Evolutionary conservation across 1,140 invertebrate species (phyloP).

Genomic region (Trypoxylus dichotomus): DNA sequence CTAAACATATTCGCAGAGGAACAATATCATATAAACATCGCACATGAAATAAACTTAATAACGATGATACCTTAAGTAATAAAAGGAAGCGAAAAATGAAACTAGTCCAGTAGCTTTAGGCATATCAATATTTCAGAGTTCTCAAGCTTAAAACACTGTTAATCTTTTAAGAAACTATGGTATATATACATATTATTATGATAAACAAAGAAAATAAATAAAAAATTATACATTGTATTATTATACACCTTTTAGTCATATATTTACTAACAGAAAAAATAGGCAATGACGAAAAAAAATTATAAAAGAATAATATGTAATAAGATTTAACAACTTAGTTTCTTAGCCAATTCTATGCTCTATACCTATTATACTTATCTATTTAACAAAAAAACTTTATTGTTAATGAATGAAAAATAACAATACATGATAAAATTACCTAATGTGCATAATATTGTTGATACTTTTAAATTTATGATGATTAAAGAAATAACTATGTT

Average conservation of each 20-base stretch:
- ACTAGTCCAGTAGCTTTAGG: conserved; percentile 36
- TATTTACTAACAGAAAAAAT: neutral
- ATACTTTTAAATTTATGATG: conserved; percentile 26
- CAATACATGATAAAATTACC: conserved; percentile 13
- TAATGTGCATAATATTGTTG: conserved; percentile 25
- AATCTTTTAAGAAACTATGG: conserved; percentile 28
- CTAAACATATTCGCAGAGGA: neutral
- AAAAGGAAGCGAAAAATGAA: conserved; percentile 27
- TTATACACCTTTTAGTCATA: conserved; percentile 26
- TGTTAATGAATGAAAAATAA: conserved; percentile 18
- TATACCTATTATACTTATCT: conserved; percentile 22
- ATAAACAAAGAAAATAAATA: neutral
- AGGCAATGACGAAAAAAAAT: neutral
- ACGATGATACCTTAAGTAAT: conserved; percentile 14
- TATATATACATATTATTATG: conserved; percentile 20
- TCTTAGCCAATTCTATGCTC: conserved; percentile 19
- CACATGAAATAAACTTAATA: neutral
- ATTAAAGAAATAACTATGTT: conserved; percentile 23
- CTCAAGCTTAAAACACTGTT: conserved; percentile 26
- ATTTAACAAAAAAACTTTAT: conserved; percentile 4
- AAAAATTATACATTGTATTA: conserved; percentile 7
- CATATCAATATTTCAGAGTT: conserved; percentile 33
- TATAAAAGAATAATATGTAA: neutral
- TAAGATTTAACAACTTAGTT: conserved; percentile 4
- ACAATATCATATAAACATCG: neutral